Evolutionary conservation across 1,140 invertebrate genomes (phyloP).

Genomic region (Plutomurus gul): DNA sequence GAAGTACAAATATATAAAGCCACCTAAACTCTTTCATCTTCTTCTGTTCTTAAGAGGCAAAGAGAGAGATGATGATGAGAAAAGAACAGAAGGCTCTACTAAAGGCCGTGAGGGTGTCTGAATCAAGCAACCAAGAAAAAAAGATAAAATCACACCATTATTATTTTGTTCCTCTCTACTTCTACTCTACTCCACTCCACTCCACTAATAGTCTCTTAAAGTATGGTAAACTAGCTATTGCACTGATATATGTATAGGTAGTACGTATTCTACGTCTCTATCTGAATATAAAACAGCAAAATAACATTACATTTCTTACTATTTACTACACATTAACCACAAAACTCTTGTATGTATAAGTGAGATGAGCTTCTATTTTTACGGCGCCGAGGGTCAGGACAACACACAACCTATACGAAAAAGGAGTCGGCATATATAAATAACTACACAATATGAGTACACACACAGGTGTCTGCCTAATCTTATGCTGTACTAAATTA

Average conservation of each 20-base stretch:
- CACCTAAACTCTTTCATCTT: neutral
- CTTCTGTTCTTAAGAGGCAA: too few species aligned
- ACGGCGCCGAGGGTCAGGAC: neutral
- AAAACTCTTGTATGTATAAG: neutral
- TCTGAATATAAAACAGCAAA: too few species aligned
- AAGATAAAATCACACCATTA: conserved; percentile 2
- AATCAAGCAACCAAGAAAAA: conserved; percentile 27
- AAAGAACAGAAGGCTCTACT: neutral
- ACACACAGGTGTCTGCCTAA: too few species aligned
- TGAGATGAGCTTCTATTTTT: neutral
- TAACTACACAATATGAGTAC: neutral
- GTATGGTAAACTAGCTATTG: too few species aligned
- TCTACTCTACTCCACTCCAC: neutral
- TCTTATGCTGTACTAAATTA: too few species aligned
- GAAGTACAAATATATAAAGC: too few species aligned
- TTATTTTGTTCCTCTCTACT: neutral
- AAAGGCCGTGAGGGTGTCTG: conserved; percentile 9
- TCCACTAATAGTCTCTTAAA: neutral
- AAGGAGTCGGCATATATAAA: neutral
- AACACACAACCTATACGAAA: neutral
- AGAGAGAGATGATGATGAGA: neutral
- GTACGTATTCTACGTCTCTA: too few species aligned
- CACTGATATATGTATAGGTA: too few species aligned
- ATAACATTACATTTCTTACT: too few species aligned
- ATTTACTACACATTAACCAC: neutral